These are phyloP conservation scores for Tragopan temminckii DNA, from an alignment of 2,797 vertebrate species.

Conservation along the genomic window DNA sequence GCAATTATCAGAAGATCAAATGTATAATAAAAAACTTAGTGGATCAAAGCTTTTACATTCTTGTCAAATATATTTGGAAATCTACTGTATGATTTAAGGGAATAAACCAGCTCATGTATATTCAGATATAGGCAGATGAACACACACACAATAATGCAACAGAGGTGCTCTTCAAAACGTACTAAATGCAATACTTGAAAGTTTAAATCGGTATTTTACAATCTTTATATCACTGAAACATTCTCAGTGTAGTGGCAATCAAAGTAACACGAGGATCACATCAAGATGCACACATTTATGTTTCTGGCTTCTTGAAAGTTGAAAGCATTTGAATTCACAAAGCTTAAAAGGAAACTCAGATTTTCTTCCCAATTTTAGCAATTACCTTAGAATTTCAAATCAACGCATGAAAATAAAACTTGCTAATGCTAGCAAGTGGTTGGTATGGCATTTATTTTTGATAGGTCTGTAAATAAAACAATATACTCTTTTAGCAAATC, in stretches of 20 bases:
- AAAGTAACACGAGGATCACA: background rate
- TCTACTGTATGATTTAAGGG: background rate
- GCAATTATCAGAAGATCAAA: slow-evolving; percentile 34
- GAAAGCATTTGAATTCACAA: background rate
- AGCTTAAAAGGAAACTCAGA: background rate
- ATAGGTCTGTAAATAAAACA: background rate
- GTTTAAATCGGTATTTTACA: background rate
- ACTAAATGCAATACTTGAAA: background rate
- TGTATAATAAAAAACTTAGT: slow-evolving; percentile 12
- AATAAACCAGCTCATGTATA: background rate
- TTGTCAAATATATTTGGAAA: slow-evolving; percentile 26
- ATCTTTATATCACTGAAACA: background rate
- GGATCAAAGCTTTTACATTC: background rate
- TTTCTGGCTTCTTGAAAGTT: background rate
- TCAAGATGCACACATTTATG: background rate
- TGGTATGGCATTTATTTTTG: background rate
- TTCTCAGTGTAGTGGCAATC: background rate
- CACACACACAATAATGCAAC: fast-evolving
- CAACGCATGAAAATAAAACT: background rate
- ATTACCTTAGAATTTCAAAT: background rate
- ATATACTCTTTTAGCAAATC: background rate
- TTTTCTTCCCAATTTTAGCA: background rate
- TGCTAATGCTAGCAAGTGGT: fast-evolving
- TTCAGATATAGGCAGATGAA: background rate
- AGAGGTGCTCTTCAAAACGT: background rate